phyloP scores from a whole-genome alignment of 2,797 vertebrate species.

The Thaleichthys pacificus region DNA sequence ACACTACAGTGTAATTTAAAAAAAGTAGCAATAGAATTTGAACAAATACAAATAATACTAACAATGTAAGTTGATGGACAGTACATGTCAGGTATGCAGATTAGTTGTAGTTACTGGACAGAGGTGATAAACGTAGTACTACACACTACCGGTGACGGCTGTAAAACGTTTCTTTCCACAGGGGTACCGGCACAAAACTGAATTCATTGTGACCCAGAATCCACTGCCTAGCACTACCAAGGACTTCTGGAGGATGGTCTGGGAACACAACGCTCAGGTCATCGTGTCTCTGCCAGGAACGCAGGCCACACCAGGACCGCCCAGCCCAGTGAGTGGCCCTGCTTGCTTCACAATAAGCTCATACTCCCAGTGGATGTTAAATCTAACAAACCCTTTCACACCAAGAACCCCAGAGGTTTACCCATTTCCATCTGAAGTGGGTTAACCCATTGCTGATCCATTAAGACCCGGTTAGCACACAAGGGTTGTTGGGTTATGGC shows the following conservation, averaged over 20 bases:
- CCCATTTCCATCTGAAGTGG: neutral
- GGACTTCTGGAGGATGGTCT: slow-evolving; percentile 98
- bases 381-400: no score
- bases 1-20: neutral
- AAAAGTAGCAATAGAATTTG: neutral
- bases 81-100: neutral
- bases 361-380: no score
- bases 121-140: neutral
- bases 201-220: slow-evolving; percentile 95
- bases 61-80: neutral
- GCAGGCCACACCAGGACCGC: slow-evolving; percentile 38
- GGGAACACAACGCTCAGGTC: slow-evolving; percentile 90
- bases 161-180: slow-evolving; percentile 48
- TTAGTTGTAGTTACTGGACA: neutral
- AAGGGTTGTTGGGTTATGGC: neutral
- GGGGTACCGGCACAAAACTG: slow-evolving; percentile 89
- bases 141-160: no score
- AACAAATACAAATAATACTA: no score
- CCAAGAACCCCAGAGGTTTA: no score
- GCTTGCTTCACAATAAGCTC: slow-evolving; percentile 56
- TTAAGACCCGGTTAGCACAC: no score
- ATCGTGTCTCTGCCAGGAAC: slow-evolving; percentile 86
- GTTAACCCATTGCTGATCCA: no score
- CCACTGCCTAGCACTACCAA: slow-evolving; percentile 87
- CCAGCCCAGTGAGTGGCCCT: slow-evolving; percentile 67